Conservation (phyloP, 2,888 invertebrate species). For the Biston betularia region DNA sequence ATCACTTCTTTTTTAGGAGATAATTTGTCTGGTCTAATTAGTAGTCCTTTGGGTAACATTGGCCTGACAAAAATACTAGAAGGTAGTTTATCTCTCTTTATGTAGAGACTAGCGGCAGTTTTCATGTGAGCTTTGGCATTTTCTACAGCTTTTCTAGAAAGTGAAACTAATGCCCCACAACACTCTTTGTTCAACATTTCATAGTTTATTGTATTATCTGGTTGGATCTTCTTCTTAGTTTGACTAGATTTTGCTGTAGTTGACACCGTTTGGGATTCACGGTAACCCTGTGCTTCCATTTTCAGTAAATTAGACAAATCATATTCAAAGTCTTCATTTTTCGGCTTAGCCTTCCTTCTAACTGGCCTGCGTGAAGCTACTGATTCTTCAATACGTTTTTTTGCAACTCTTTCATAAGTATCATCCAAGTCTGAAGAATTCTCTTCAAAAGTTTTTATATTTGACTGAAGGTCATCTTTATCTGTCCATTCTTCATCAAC, state of each 20-base stretch:
- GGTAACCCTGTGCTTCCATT: conserved; percentile 81
- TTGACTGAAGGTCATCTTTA: conserved; percentile 62
- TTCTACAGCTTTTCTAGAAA: conserved; percentile 72
- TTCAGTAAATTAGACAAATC: conserved; percentile 87
- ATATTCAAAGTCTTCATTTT: conserved; percentile 90
- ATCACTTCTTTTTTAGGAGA: conserved; percentile 72
- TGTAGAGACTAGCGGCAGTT: conserved; percentile 55
- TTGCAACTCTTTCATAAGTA: conserved; percentile 64
- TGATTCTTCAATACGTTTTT: conserved; percentile 55
- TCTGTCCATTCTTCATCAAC: conserved; percentile 57
- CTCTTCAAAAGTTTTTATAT: conserved; percentile 73
- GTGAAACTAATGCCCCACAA: conserved; percentile 68
- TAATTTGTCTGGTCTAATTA: conserved; percentile 63
- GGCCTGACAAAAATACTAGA: conserved; percentile 72
- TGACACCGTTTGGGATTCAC: conserved; percentile 65
- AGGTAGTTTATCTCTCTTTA: conserved; percentile 58
- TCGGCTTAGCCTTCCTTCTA: conserved; percentile 88
- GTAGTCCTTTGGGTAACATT: conserved; percentile 66
- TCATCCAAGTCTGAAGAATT: conserved; percentile 82
- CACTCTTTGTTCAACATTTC: conserved; percentile 71
- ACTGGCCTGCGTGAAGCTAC: conserved; percentile 85
- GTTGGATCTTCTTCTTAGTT: conserved; percentile 66
- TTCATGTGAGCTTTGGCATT: conserved; percentile 70
- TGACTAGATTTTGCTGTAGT: conserved; percentile 58
- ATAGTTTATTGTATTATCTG: conserved; percentile 58